These are phyloP conservation scores for Hypolimnas misippus DNA, from an alignment of 2,888 invertebrate genomes.

Conservation along the genomic window DNA sequence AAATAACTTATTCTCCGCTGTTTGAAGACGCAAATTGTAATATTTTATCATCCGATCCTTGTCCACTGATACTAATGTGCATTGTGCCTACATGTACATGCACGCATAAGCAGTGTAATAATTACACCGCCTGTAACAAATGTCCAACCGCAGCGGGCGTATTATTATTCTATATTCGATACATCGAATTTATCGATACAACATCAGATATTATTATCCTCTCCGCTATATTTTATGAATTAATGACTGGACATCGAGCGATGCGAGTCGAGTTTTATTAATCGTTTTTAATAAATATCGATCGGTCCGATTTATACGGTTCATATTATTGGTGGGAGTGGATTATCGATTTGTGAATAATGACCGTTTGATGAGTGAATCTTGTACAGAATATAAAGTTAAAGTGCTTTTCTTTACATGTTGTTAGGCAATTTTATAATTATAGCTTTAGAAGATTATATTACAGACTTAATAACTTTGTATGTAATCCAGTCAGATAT, in stretches of 20 bases:
- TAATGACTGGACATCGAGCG: slow-evolving; percentile 10
- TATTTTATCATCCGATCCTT: neutral
- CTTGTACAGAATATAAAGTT: too few species aligned
- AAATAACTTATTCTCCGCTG: neutral
- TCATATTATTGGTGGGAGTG: neutral
- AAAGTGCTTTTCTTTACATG: too few species aligned
- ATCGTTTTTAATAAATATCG: slow-evolving; percentile 13
- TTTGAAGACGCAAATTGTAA: neutral
- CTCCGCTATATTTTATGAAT: slow-evolving; percentile 5
- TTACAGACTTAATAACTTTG: too few species aligned
- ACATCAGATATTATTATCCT: slow-evolving; percentile 5
- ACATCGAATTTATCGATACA: slow-evolving; percentile 7
- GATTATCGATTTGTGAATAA: slow-evolving; percentile 7
- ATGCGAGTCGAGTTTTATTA: slow-evolving; percentile 11
- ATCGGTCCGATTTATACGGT: slow-evolving; percentile 10
- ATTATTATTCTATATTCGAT: slow-evolving; percentile 10
- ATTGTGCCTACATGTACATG: neutral
- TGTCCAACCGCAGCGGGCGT: slow-evolving; percentile 5
- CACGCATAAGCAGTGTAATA: neutral
- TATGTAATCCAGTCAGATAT: too few species aligned
- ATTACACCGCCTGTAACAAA: slow-evolving; percentile 3
- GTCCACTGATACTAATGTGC: neutral
- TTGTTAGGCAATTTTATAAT: too few species aligned
- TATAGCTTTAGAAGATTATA: too few species aligned
- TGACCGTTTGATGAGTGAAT: neutral